Conservation (phyloP, 2,888 invertebrate genomes). For the Aspidiotus destructor region DNA sequence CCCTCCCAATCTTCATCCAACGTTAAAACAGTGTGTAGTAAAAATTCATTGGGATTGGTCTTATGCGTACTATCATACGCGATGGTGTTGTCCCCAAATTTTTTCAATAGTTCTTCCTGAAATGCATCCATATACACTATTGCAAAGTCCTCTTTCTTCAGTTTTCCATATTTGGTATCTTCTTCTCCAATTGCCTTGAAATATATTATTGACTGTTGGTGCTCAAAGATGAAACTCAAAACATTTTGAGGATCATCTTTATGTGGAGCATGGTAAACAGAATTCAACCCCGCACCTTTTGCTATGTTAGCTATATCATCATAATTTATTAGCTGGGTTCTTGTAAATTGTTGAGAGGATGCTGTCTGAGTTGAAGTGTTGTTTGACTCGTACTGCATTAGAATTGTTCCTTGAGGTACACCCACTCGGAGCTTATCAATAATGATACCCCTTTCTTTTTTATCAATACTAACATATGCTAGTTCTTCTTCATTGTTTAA, state of each 20-base stretch:
- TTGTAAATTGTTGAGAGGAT: too few species aligned
- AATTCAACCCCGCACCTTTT: too few species aligned
- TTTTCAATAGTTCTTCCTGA: slow-evolving; percentile 1
- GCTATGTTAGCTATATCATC: neutral
- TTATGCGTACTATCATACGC: slow-evolving; percentile 9
- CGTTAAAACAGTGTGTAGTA: slow-evolving; percentile 9
- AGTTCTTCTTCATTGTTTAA: too few species aligned
- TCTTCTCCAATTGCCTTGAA: slow-evolving; percentile 3
- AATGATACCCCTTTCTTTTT: neutral
- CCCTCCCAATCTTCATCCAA: slow-evolving; percentile 7
- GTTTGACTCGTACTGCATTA: neutral
- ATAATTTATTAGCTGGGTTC: too few species aligned
- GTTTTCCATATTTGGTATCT: neutral
- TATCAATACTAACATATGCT: too few species aligned
- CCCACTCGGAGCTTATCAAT: neutral
- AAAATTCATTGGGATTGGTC: neutral
- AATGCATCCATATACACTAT: slow-evolving; percentile 4
- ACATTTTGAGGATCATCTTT: too few species aligned
- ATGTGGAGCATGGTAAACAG: too few species aligned
- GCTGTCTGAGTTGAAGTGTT: too few species aligned
- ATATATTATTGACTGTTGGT: neutral
- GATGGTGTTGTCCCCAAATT: slow-evolving; percentile 7
- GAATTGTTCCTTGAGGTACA: neutral
- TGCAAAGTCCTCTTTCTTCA: slow-evolving; percentile 16
- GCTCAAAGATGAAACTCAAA: neutral